Evolutionary conservation across 2,888 invertebrate species (phyloP), one percentile per base, ranked within the genome.

Genomic region (Hypolimnas misippus): DNA sequence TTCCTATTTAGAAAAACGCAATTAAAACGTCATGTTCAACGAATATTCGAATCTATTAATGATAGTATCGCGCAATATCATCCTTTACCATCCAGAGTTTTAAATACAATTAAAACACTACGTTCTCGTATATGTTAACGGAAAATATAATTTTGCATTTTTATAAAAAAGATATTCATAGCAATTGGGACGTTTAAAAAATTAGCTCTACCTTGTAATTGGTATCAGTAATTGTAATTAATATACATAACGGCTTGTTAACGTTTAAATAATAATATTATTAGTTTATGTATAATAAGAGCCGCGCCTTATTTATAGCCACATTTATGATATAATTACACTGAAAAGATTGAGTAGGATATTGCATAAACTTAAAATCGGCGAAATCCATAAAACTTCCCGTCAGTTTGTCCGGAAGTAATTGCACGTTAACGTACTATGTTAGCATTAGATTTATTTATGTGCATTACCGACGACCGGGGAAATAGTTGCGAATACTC

Each of bases 321-420:
- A 17, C 19, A 53, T 29, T 38, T 38, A 40, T 40, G 7, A 33
- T 50, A n/a, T 55, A 60, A 40, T 61, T 57, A 52, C 51, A 52
- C 33, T 53, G 31, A 40, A 46, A 59, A 62, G 21, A 58, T 65
- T 31, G 49, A 38, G 35, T 25, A 63, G 63, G 63, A 62, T 66
- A 59, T 63, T 58, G 55, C 61, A 33, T 3, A 61, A 61, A 44
- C 29, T 42, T 53, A 25, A 29, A 56, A 31, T 59, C 38, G 25
- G 52, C 33, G 52, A 59, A 56, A 62, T 62, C 46, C 56, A 56
- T 58, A 65, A 62, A 65, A 53, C 62, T 65, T 65, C 58, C 64
- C 61, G 62, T 52, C 65, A 53, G 38, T 58, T 55, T 49, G 52
- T 33, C 59, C 49, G n/a, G 62, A 57, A 50, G 49, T 58, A 21